A percentile compares a stretch with the other conserved stretches of the same genome.
Conservation (phyloP, 1,140 invertebrate species). For the Drosophila funebris region DNA sequence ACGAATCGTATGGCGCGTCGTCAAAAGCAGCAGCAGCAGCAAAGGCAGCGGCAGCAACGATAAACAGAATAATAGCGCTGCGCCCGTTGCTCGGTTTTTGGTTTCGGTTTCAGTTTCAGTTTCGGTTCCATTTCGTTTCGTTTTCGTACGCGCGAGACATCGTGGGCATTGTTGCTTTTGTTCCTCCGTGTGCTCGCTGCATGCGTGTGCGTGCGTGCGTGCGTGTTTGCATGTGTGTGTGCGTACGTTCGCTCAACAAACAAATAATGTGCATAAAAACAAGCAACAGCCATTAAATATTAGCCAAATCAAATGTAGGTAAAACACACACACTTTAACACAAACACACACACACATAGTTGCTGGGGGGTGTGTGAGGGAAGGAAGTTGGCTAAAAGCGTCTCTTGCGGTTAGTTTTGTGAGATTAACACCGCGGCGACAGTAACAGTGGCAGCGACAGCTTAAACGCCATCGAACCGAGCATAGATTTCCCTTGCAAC, state of each 20-base stretch:
- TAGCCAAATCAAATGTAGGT: conserved; percentile 53
- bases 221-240: conserved; percentile 7
- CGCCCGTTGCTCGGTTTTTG: conserved; percentile 24
- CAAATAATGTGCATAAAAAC: conserved; percentile 50
- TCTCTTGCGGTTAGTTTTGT: conserved; percentile 13
- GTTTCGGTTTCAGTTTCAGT: conserved; percentile 24
- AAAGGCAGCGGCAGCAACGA: conserved; percentile 9
- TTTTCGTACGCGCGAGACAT: conserved; percentile 4
- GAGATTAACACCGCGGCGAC: too few species aligned
- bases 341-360: conserved; percentile 20
- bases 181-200: neutral
- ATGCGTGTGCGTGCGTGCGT: neutral
- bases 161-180: conserved; percentile 16
- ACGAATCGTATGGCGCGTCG: conserved; percentile 64
- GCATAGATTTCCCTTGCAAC: neutral
- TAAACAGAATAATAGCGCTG: conserved; percentile 32
- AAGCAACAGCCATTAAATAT: conserved; percentile 51
- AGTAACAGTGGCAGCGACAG: neutral
- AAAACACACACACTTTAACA: conserved; percentile 23
- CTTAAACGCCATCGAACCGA: neutral
- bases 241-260: conserved; percentile 23
- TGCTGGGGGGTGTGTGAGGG: too few species aligned
- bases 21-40: conserved; percentile 16
- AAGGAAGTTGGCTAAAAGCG: neutral
- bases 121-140: conserved; percentile 31